Evolutionary conservation across 2,113 vertebrate genomes (phyloP).

Genomic region (Patagioenas fasciata): DNA sequence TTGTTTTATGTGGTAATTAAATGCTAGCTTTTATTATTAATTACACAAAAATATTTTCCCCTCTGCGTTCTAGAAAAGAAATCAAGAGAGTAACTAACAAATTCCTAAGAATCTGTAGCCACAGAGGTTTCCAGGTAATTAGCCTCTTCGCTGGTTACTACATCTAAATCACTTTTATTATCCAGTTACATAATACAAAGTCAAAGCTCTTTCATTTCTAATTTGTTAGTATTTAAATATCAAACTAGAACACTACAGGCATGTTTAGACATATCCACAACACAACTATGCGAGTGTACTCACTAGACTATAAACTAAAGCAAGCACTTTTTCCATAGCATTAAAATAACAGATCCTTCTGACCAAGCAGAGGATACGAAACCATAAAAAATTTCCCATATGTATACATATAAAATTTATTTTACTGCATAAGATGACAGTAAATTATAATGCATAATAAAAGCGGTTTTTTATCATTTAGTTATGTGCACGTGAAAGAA

Average conservation of each 20-base stretch:
- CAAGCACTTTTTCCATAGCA: neutral
- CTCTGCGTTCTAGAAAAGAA: neutral
- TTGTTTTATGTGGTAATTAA: neutral
- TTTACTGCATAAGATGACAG: neutral
- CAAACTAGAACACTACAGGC: neutral
- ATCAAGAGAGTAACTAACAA: neutral
- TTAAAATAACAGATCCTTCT: neutral
- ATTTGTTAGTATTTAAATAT: constrained; percentile 35
- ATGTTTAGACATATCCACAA: neutral
- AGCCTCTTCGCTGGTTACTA: neutral
- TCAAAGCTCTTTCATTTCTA: neutral
- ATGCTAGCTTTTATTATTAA: neutral
- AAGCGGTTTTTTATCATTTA: neutral
- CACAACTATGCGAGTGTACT: neutral
- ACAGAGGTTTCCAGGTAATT: neutral
- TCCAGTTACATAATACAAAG: neutral
- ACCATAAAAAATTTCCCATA: no score
- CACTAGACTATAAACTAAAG: neutral
- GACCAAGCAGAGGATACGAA: neutral
- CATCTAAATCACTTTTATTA: neutral
- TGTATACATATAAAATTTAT: neutral
- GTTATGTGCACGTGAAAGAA: neutral
- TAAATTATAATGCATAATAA: neutral
- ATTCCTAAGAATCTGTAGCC: neutral
- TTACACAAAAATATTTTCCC: neutral